Percentiles rank a stretch among this genome's conserved stretches.
phyloP scores from a whole-genome alignment of 2,113 vertebrate species.

The Pelecanus crispus region DNA sequence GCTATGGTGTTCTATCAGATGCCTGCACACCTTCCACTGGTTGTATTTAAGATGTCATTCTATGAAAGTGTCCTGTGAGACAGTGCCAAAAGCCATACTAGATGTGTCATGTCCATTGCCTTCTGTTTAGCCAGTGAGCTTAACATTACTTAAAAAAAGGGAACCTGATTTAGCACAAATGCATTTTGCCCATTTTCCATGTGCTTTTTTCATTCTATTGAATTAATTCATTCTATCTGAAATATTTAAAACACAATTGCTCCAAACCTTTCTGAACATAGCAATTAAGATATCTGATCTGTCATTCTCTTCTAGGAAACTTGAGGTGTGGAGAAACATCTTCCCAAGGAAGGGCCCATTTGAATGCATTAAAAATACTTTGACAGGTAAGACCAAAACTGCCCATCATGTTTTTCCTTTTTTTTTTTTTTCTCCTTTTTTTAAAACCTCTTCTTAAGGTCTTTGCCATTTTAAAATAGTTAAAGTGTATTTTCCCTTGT shows the following conservation, averaged over 20 bases:
- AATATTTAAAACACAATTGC: not conserved
- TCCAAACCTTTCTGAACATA: not conserved
- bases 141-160: not conserved
- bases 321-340: not conserved
- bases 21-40: not conserved
- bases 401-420: too few relatives aligned
- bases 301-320: not conserved
- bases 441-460: not conserved
- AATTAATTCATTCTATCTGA: not conserved
- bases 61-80: not conserved
- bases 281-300: not conserved
- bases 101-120: not conserved
- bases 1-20: not conserved
- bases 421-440: too few relatives aligned
- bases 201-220: not conserved
- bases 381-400: not conserved
- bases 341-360: not conserved
- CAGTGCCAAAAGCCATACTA: not conserved
- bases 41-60: not conserved
- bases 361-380: not conserved
- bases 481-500: not conserved
- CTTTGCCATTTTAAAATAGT: not conserved
- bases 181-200: not conserved
- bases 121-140: not conserved
- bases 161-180: not conserved